Conservation (phyloP, 2,797 vertebrate species). For the Onychomys leucogaster region DNA sequence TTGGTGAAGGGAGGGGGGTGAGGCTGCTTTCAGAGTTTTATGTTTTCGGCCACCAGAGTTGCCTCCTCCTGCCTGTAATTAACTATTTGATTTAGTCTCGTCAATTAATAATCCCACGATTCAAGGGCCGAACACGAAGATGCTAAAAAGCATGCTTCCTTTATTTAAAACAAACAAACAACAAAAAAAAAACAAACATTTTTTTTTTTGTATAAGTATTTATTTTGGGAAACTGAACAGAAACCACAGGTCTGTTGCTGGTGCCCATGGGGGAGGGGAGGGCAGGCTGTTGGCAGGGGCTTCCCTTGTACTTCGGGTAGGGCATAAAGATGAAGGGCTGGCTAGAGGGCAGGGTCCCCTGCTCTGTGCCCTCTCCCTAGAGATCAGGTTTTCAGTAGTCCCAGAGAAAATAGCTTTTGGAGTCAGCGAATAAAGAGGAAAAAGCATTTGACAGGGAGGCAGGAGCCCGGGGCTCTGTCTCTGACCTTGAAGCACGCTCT, state of each 20-base stretch:
- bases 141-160: slow-evolving; percentile 49
- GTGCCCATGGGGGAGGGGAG: slow-evolving; percentile 73
- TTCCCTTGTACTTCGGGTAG: not conserved
- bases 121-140: slow-evolving; percentile 60
- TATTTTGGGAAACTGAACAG: slow-evolving; percentile 66
- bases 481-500: slow-evolving; percentile 66
- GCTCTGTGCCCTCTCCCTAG: not conserved
- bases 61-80: slow-evolving; percentile 62
- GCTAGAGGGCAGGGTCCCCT: not conserved
- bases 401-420: slow-evolving; percentile 33
- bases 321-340: slow-evolving; percentile 26
- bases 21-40: slow-evolving; percentile 31
- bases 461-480: slow-evolving; percentile 57
- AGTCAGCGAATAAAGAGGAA: slow-evolving; percentile 36
- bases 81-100: slow-evolving; percentile 73
- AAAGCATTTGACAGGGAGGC: slow-evolving; percentile 48
- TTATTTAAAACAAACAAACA: slow-evolving; percentile 15
- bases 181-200: too few species aligned
- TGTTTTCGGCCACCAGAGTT: slow-evolving; percentile 65
- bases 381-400: slow-evolving; percentile 24
- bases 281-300: slow-evolving; percentile 70
- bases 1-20: not conserved
- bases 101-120: slow-evolving; percentile 67
- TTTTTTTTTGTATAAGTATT: slow-evolving; percentile 69
- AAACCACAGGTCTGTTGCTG: slow-evolving; percentile 58